Base-by-base conservation (phyloP, 1,140 invertebrate genomes). In the Platorchestia sp. region DNA sequence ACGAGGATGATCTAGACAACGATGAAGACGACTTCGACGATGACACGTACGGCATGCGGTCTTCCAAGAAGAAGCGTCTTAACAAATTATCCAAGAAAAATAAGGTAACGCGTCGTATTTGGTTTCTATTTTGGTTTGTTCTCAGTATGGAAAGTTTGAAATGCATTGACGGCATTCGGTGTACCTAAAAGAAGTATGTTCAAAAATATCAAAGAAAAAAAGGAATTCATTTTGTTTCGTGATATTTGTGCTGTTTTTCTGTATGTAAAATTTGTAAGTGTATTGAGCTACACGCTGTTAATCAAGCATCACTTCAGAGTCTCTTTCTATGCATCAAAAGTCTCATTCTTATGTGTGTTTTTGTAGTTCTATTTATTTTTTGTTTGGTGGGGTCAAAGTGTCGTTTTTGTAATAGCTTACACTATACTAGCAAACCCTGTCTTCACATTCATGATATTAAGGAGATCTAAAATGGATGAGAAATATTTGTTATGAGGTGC, bases 1-100 rank as follows among this genome's bases (percentile, higher is more conserved):
- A 96, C 75, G 96, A 96, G 10, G 96, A 96, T 40, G 96, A 96
- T 40, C 95, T 96, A 19, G 96, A 96, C 91, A 96, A 96, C 44
- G 96, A 96, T n/a, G 96, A 96, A 59, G 96, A 96, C 89, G 96
- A 96, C 42, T 93, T 93, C 44, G 91, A 93, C 47, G 91, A 93
- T 41, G 91, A 93, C 44, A 93, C 91, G 22, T 93, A 93, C 40
- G 91, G 91, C 19, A 93, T 93, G 43, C 91, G 91, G 43, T 93
- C 91, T 45, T 44, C 91, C 40, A 93, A 93, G 45, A 93, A 93
- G 45, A 93, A 93, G 45, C 41, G 44, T 7, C 3, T 44, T 16
- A 45, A 42, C 19, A 93, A 93, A 93, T 44, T 45, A 16, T 40
- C 91, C 6, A 93, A 93, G 91, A 93, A 93, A 93, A 93, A 45